phyloP scores from a whole-genome alignment of 2,797 vertebrate genomes.

The Neopelma chrysocephalum region DNA sequence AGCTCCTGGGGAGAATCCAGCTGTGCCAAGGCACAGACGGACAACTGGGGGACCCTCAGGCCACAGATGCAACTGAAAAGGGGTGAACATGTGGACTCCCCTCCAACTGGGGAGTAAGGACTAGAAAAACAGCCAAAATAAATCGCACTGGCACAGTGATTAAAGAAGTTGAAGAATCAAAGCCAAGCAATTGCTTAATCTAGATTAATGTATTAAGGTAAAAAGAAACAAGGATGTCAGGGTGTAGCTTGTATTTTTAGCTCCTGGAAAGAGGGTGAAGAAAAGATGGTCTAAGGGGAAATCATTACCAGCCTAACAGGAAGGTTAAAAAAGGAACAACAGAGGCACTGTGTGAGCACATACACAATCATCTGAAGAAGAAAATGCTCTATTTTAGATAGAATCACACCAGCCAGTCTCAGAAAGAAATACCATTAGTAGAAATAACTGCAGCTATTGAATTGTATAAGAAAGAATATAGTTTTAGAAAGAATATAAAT shows the following conservation, averaged over 20 bases:
- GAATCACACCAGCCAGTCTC: neutral
- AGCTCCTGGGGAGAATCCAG: neutral
- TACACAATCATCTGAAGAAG: neutral
- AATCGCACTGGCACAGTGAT: neutral
- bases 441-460: neutral
- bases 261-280: conserved; percentile 16
- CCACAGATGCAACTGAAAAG: neutral
- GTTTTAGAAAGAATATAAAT: neutral
- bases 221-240: neutral
- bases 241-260: neutral
- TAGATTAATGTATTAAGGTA: neutral
- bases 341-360: neutral
- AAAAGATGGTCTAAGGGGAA: conserved; percentile 27
- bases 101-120: neutral
- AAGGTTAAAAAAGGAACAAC: conserved; percentile 19
- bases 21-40: neutral
- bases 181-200: neutral
- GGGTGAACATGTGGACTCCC: neutral
- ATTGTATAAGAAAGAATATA: neutral
- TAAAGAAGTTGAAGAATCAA: neutral
- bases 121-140: neutral
- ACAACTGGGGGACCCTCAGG: neutral
- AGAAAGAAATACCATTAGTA: neutral
- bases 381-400: neutral
- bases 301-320: conserved; percentile 23